Percentiles rank a stretch among this genome's conserved stretches.
Conservation (phyloP, 1,140 invertebrate species). For the Neoseiulus cucumeris region DNA sequence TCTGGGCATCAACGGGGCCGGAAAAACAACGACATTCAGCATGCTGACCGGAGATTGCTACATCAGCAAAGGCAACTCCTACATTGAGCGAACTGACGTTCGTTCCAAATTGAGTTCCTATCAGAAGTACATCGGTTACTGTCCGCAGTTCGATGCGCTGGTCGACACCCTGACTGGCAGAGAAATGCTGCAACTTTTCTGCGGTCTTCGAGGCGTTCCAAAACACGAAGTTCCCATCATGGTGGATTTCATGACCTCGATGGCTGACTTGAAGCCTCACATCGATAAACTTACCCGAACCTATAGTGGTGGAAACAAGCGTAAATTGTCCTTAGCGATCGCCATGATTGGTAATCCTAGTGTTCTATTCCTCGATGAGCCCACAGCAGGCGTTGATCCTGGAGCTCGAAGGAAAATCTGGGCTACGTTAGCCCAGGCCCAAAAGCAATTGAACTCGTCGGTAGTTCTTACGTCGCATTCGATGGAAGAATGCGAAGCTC, state of each 20-base stretch:
- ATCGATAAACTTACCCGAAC: conserved; percentile 18
- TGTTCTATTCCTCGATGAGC: conserved; percentile 27
- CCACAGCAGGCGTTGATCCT: conserved; percentile 32
- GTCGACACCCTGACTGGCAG: conserved; percentile 54
- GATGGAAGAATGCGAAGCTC: conserved; percentile 66
- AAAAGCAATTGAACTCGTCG: neutral
- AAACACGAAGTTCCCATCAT: conserved; percentile 21
- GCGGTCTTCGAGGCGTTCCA: conserved; percentile 44
- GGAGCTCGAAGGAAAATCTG: conserved; percentile 29
- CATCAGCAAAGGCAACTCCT: conserved; percentile 24
- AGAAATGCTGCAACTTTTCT: conserved; percentile 52
- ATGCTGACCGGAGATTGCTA: conserved; percentile 26
- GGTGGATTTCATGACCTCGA: conserved; percentile 20
- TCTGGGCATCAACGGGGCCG: conserved; percentile 29
- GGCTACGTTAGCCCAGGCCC: conserved; percentile 17
- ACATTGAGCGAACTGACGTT: conserved; percentile 31
- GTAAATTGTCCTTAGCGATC: conserved; percentile 36
- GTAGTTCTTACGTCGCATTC: conserved; percentile 30
- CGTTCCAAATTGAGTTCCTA: conserved; percentile 33
- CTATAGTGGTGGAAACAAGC: conserved; percentile 36
- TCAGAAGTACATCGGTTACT: conserved; percentile 31
- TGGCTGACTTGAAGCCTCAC: conserved; percentile 21
- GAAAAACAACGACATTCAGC: conserved; percentile 27
- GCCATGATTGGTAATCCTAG: conserved; percentile 45
- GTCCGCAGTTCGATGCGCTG: conserved; percentile 48